phyloP scores from a whole-genome alignment of 2,888 invertebrate genomes.

The Elmis aenea region DNA sequence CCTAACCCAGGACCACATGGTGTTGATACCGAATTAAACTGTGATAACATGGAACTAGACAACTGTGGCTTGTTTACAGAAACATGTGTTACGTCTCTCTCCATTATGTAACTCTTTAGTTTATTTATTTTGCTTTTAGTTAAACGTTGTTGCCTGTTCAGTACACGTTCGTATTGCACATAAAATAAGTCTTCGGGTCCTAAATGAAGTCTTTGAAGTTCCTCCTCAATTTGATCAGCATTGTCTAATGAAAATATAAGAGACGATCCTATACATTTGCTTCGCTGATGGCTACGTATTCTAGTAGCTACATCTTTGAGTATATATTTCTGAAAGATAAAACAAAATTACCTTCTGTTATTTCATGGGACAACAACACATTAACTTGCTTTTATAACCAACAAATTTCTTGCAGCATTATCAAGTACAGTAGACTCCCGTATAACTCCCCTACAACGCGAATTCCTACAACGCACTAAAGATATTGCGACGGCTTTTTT shows the following conservation, averaged over 20 bases:
- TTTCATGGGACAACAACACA: slow-evolving; percentile 35
- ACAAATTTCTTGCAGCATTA: too few species aligned
- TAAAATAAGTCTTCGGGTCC: slow-evolving; percentile 45
- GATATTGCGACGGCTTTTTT: too few species aligned
- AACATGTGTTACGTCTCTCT: slow-evolving; percentile 51
- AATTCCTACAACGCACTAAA: too few species aligned
- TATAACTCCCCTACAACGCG: too few species aligned
- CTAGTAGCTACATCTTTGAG: slow-evolving; percentile 40
- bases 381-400: too few species aligned
- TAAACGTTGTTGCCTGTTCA: slow-evolving; percentile 40
- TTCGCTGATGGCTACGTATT: slow-evolving; percentile 41
- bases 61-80: slow-evolving; percentile 50
- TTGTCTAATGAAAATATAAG: slow-evolving; percentile 44
- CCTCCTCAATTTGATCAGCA: slow-evolving; percentile 39
- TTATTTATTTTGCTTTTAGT: slow-evolving; percentile 51
- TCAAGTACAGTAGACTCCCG: too few species aligned
- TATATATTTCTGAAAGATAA: slow-evolving; percentile 35
- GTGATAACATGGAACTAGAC: slow-evolving; percentile 27
- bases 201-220: slow-evolving; percentile 52
- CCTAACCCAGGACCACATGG: background rate
- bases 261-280: slow-evolving; percentile 45
- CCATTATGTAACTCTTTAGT: slow-evolving; percentile 49
- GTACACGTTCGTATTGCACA: slow-evolving; percentile 41
- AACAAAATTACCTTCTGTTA: slow-evolving; percentile 11
- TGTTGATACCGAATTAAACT: background rate